Conservation (phyloP, 2,797 vertebrate genomes). For the Chiroxiphia lanceolata region DNA sequence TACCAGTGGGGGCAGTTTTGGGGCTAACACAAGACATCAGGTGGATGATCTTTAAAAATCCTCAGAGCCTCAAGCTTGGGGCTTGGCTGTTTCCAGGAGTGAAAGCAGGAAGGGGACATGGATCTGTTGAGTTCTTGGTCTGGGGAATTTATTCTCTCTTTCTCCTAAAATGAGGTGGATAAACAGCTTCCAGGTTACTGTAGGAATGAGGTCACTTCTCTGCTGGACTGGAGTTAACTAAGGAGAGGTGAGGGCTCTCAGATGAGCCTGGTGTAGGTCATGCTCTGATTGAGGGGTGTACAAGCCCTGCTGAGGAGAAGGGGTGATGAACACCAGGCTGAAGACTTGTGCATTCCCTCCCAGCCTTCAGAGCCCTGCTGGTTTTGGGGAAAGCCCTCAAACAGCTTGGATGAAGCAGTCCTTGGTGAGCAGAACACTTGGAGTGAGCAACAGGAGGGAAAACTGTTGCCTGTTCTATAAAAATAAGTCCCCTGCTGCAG, state of each 20-base stretch:
- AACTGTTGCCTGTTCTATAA: neutral
- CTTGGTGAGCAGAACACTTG: neutral
- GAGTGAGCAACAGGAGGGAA: neutral
- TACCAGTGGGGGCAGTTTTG: neutral
- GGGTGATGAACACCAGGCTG: rapidly evolving
- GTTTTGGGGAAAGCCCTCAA: neutral
- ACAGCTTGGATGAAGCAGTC: neutral
- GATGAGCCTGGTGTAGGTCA: rapidly evolving
- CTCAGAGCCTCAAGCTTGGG: rapidly evolving
- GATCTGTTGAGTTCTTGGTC: rapidly evolving
- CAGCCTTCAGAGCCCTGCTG: neutral
- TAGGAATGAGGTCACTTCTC: neutral
- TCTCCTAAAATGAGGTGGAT: neutral
- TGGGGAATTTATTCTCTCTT: rapidly evolving
- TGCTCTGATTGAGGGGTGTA: neutral
- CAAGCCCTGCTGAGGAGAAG: neutral
- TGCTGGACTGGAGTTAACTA: neutral
- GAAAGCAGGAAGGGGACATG: neutral
- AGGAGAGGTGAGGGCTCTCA: neutral
- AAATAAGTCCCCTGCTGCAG: rapidly evolving
- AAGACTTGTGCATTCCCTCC: neutral
- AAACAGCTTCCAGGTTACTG: neutral
- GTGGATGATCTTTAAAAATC: no score
- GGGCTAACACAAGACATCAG: rapidly evolving
- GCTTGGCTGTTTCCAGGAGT: neutral